Percentiles rank a stretch among this genome's conserved stretches.
These are phyloP conservation scores for Sebastes oblongus DNA, from an alignment of 2,797 vertebrate genomes.

Conservation along the genomic window DNA sequence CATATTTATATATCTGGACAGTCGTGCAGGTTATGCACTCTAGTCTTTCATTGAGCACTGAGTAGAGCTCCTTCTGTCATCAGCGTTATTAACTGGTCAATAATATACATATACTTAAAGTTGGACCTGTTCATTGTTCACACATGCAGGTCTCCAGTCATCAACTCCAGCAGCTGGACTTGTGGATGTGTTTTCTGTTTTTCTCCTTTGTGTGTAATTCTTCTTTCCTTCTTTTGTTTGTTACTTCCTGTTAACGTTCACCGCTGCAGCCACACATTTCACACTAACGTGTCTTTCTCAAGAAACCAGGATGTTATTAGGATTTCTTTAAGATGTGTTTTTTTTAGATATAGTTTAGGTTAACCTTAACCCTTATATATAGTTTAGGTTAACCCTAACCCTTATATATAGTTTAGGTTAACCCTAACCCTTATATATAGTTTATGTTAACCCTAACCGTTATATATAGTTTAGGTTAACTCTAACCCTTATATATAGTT, in stretches of 20 bases:
- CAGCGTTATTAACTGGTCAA: background rate
- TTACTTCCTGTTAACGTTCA: conserved; percentile 24
- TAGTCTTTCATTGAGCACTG: too few species aligned
- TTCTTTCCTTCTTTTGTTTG: conserved; percentile 49
- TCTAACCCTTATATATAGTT: too few species aligned
- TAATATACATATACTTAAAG: too few species aligned
- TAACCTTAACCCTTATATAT: too few species aligned
- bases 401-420: too few species aligned
- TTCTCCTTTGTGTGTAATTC: background rate
- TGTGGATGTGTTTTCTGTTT: too few species aligned
- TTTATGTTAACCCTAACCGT: too few species aligned
- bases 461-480: too few species aligned
- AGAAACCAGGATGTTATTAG: background rate
- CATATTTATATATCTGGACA: background rate
- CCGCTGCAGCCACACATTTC: background rate
- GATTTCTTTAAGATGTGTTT: background rate
- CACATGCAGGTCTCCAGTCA: background rate
- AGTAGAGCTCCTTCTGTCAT: background rate
- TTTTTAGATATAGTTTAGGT: too few species aligned
- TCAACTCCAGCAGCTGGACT: background rate
- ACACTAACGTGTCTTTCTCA: background rate
- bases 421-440: too few species aligned
- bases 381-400: too few species aligned
- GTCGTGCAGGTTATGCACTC: background rate
- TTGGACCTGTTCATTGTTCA: background rate